Evolutionary conservation across 1,140 invertebrate species (phyloP).

Genomic region (Drosophila jambulina): DNA sequence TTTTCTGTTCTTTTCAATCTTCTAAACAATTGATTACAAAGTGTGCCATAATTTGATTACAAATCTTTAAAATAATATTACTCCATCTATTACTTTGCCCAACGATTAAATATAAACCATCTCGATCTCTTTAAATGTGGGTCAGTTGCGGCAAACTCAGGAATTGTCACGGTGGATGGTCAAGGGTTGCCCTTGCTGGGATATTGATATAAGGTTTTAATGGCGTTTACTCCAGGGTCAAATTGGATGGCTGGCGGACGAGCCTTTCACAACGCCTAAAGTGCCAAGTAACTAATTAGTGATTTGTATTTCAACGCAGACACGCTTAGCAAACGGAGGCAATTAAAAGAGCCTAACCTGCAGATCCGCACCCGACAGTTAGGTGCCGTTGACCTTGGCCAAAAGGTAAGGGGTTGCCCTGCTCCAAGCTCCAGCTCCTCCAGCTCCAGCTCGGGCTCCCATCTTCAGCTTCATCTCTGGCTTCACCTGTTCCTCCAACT

Average conservation of each 20-base stretch:
- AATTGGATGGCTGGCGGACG: slow-evolving; percentile 25
- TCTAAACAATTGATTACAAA: background rate
- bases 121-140: slow-evolving; percentile 33
- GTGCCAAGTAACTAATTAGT: slow-evolving; percentile 70
- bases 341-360: slow-evolving; percentile 58
- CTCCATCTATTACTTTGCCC: background rate
- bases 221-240: slow-evolving; percentile 56
- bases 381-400: slow-evolving; percentile 77
- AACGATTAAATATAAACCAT: background rate
- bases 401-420: slow-evolving; percentile 64
- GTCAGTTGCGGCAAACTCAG: slow-evolving; percentile 40
- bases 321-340: slow-evolving; percentile 65
- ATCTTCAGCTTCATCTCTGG: slow-evolving; percentile 3
- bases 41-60: background rate
- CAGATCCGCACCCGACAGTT: slow-evolving; percentile 54
- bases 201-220: slow-evolving; percentile 22
- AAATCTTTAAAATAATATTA: background rate
- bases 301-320: slow-evolving; percentile 75
- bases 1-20: background rate
- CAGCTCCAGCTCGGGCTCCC: background rate
- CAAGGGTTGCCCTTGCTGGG: slow-evolving; percentile 55
- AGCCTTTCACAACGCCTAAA: slow-evolving; percentile 68
- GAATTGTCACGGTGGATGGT: slow-evolving; percentile 59
- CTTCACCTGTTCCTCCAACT: slow-evolving; percentile 22
- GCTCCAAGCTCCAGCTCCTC: background rate